Conservation (phyloP, 2,888 invertebrate genomes). For the Mythimna vitellina region DNA sequence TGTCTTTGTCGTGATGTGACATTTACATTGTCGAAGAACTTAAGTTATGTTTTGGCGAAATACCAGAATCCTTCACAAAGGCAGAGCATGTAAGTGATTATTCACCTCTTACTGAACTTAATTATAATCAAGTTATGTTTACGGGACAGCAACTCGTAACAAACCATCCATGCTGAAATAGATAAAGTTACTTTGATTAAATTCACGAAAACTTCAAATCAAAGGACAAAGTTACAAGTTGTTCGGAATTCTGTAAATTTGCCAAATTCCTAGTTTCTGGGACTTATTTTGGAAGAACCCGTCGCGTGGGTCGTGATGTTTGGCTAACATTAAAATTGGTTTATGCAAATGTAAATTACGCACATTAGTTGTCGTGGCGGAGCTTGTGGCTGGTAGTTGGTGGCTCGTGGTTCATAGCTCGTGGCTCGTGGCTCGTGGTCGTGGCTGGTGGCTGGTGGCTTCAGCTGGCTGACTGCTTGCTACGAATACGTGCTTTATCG, state of each 20-base stretch:
- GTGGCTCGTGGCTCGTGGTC: not conserved
- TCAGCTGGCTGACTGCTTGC: conserved; percentile 1
- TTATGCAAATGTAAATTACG: conserved; percentile 59
- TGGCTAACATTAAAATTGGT: conserved; percentile 54
- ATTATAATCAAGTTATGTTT: conserved; percentile 65
- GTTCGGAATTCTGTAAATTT: conserved; percentile 61
- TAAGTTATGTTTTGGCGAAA: not conserved
- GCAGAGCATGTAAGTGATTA: conserved; percentile 23
- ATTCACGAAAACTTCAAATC: conserved; percentile 71
- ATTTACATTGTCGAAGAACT: not conserved
- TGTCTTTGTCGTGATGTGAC: not conserved
- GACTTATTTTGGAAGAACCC: conserved; percentile 54
- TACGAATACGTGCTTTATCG: conserved; percentile 9
- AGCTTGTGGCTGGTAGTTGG: not conserved
- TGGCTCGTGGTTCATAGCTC: not conserved
- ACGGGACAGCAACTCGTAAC: conserved; percentile 61
- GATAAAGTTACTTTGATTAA: conserved; percentile 76
- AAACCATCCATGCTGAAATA: conserved; percentile 70
- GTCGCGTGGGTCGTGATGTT: conserved; percentile 35
- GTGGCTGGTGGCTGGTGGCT: not conserved
- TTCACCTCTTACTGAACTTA: conserved; percentile 54
- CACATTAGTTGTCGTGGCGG: conserved; percentile 44
- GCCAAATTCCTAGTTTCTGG: conserved; percentile 55
- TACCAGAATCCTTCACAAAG: not conserved
- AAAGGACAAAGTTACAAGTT: conserved; percentile 70